Evolutionary conservation across 2,113 vertebrate genomes (phyloP).

Genomic region (Egretta garzetta): DNA sequence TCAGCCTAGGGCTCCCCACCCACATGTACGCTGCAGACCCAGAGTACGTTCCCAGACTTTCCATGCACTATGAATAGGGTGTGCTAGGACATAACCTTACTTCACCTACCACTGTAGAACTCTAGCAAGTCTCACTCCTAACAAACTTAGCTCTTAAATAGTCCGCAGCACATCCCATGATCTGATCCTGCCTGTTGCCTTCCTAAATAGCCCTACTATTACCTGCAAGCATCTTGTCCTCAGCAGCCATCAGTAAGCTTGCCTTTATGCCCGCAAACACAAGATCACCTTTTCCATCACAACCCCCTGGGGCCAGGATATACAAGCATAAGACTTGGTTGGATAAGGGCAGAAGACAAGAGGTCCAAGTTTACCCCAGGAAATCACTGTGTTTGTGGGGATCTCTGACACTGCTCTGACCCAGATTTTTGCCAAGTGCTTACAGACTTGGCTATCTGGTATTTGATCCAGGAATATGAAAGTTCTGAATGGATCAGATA

Average conservation of each 20-base stretch:
- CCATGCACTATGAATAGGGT: rapidly evolving
- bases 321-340: background rate
- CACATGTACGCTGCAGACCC: background rate
- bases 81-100: background rate
- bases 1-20: background rate
- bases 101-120: background rate
- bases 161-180: background rate
- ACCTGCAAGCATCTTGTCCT: background rate
- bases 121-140: background rate
- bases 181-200: background rate
- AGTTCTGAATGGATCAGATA: background rate
- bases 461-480: background rate
- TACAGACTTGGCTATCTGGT: background rate
- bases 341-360: background rate
- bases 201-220: background rate
- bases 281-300: background rate
- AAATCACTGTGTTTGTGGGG: background rate
- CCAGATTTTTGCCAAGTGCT: background rate
- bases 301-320: background rate
- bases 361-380: background rate
- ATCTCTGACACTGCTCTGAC: background rate
- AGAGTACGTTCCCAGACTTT: background rate
- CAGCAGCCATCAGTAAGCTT: background rate
- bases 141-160: background rate
- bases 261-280: background rate